A percentile compares a stretch with the other conserved stretches of the same genome.
Conservation (phyloP, 1,140 invertebrate genomes). For the Drosophila dunni region DNA sequence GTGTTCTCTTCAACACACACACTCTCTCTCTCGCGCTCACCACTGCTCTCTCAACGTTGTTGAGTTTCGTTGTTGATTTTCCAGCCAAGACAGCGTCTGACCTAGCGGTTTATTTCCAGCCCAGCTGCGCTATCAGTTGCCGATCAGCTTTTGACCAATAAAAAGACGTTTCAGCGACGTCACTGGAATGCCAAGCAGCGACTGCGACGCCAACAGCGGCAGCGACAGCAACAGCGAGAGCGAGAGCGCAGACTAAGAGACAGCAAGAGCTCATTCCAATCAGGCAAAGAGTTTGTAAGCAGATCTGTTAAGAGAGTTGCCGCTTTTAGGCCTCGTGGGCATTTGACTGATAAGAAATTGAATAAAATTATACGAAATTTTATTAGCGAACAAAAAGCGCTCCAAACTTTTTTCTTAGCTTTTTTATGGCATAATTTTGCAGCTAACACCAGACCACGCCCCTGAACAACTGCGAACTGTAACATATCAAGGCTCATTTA, state of each 20-base stretch:
- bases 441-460: slow-evolving; percentile 36
- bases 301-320: slow-evolving; percentile 55
- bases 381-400: slow-evolving; percentile 48
- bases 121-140: slow-evolving; percentile 77
- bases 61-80: slow-evolving; percentile 56
- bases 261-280: background rate
- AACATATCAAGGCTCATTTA: slow-evolving; percentile 73
- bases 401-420: slow-evolving; percentile 32
- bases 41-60: slow-evolving; percentile 31
- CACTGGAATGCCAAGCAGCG: slow-evolving; percentile 60
- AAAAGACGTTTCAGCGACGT: slow-evolving; percentile 66
- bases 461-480: slow-evolving; percentile 30
- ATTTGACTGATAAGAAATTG: slow-evolving; percentile 76
- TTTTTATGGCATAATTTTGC: slow-evolving; percentile 66
- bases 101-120: slow-evolving; percentile 79
- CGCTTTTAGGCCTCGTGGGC: slow-evolving; percentile 41
- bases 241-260: background rate
- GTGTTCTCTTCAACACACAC: background rate
- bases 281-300: slow-evolving; percentile 41
- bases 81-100: slow-evolving; percentile 52
- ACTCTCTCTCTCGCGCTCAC: slow-evolving; percentile 1
- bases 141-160: slow-evolving; percentile 83
- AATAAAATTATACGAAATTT: slow-evolving; percentile 80
- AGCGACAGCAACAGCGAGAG: slow-evolving; percentile 1
- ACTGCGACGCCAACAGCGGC: slow-evolving; percentile 5